Evolutionary conservation across 2,113 vertebrate genomes (phyloP).

Genomic region (Albula goreensis): DNA sequence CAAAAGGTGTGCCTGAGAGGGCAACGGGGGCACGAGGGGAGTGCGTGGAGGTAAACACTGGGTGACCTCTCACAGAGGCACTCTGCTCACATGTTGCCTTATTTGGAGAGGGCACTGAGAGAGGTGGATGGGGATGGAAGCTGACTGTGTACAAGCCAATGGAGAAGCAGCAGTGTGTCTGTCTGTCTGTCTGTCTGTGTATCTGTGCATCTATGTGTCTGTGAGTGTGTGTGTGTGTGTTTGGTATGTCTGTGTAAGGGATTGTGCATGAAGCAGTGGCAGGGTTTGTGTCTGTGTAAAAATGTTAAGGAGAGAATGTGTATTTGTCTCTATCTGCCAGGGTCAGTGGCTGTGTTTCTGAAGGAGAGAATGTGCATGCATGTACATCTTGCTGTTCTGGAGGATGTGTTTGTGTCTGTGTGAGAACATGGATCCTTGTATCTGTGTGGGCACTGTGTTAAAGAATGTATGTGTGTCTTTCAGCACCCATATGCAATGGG

Average conservation of each 20-base stretch:
- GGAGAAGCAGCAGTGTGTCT: too few relatives aligned
- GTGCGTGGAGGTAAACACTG: conserved; percentile 58
- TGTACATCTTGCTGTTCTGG: not conserved
- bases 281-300: too few relatives aligned
- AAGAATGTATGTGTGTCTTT: not conserved
- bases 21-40: conserved; percentile 31
- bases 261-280: not conserved
- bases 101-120: conserved; percentile 65
- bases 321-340: not conserved
- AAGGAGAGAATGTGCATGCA: not conserved
- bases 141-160: not conserved
- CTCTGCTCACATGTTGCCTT: conserved; percentile 73
- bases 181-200: not conserved
- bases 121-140: conserved; percentile 27
- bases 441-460: not conserved
- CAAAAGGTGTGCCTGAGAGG: conserved; percentile 33
- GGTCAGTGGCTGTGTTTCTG: not conserved
- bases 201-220: not conserved
- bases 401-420: too few relatives aligned
- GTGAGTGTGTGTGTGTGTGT: not conserved
- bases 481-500: not conserved
- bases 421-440: too few relatives aligned
- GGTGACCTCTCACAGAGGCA: conserved; percentile 60
- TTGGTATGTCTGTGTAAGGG: conserved; percentile 2
- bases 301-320: too few relatives aligned